Evolutionary conservation across 2,888 invertebrate species (phyloP).

Genomic region (Mylabris sibirica): DNA sequence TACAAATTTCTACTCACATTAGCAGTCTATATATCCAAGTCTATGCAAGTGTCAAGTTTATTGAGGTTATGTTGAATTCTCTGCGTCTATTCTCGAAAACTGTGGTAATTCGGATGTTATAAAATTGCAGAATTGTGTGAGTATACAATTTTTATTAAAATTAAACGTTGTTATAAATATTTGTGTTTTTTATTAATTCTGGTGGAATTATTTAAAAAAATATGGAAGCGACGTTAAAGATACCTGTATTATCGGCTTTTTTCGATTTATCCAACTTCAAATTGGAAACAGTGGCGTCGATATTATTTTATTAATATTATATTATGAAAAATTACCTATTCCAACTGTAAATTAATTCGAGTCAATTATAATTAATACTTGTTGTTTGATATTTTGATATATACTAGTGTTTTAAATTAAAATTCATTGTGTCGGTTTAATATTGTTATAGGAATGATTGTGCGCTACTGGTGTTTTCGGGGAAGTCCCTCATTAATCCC

Average conservation of each 20-base stretch:
- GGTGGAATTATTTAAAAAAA: not conserved
- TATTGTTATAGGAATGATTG: no score
- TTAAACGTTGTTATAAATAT: not conserved
- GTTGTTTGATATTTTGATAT: no score
- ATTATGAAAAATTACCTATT: no score
- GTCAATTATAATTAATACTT: no score
- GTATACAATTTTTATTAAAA: not conserved
- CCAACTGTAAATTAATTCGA: no score
- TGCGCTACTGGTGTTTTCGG: conserved; percentile 4
- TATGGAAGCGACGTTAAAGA: not conserved
- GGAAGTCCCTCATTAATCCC: not conserved
- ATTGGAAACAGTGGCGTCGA: not conserved
- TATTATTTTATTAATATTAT: not conserved
- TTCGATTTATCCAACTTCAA: not conserved
- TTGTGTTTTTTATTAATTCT: not conserved
- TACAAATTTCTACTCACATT: no score
- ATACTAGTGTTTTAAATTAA: no score
- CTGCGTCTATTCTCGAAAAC: not conserved
- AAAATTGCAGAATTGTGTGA: not conserved
- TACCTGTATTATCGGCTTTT: not conserved
- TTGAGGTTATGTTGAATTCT: conserved; percentile 16
- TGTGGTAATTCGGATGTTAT: not conserved
- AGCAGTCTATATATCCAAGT: no score
- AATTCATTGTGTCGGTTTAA: no score
- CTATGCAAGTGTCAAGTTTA: not conserved